Conservation (phyloP, 2,113 vertebrate genomes). For the Cephalophus harveyi region DNA sequence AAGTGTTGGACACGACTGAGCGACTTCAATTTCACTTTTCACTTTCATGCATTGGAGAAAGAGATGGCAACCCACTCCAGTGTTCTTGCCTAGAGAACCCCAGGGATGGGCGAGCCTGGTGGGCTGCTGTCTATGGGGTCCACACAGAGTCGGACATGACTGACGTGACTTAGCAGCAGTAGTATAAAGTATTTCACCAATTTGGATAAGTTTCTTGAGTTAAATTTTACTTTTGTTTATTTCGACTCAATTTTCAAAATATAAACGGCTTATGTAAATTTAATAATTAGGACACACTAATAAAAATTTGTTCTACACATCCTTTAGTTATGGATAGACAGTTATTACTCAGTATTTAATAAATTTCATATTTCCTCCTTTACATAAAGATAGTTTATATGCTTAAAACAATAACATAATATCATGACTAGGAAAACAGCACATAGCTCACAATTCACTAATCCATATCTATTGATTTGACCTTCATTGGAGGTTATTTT, state of each 20-base stretch:
- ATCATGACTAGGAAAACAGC: not conserved
- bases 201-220: not conserved
- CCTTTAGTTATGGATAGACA: not conserved
- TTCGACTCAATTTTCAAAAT: not conserved
- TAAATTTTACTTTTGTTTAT: not conserved
- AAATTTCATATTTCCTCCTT: conserved; percentile 18
- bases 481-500: conserved; percentile 10
- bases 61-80: too few relatives aligned
- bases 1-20: too few relatives aligned
- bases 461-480: conserved; percentile 41
- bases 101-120: too few relatives aligned
- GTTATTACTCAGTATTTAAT: not conserved
- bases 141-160: too few relatives aligned
- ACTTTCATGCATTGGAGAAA: too few relatives aligned
- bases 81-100: too few relatives aligned
- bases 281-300: conserved; percentile 5
- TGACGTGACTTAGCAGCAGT: too few relatives aligned
- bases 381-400: not conserved
- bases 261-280: not conserved
- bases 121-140: too few relatives aligned
- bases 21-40: too few relatives aligned
- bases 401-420: conserved; percentile 7
- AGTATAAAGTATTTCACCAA: not conserved
- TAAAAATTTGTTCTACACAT: conserved; percentile 28
- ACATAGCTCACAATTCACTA: conserved; percentile 15